phyloP scores from a whole-genome alignment of 2,113 vertebrate species.

The Pachyramphus minor region DNA sequence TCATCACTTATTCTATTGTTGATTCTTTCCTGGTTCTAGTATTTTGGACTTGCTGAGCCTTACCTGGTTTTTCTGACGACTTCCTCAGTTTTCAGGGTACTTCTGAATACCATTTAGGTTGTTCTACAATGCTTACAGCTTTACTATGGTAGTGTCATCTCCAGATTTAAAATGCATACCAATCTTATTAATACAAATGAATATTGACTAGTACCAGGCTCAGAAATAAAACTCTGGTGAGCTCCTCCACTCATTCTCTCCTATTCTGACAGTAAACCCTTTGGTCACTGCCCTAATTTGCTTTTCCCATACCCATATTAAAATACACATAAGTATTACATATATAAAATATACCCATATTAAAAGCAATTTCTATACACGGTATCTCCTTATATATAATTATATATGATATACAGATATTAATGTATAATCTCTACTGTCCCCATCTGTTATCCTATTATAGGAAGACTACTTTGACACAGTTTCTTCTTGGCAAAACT shows the following conservation, averaged over 20 bases:
- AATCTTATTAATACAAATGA: neutral
- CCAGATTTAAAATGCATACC: neutral
- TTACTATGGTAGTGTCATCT: neutral
- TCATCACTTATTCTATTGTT: neutral
- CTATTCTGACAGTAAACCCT: neutral
- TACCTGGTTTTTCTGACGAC: neutral
- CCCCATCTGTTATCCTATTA: accelerated
- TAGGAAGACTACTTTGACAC: neutral
- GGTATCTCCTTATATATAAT: neutral
- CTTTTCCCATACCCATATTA: neutral
- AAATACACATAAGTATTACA: too few relatives aligned
- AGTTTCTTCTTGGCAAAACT: neutral
- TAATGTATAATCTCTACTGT: neutral
- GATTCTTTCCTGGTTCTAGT: neutral
- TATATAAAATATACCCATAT: too few relatives aligned
- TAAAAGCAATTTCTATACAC: neutral
- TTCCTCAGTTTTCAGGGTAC: neutral
- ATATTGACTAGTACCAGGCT: neutral
- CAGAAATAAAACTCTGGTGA: neutral
- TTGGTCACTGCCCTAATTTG: neutral
- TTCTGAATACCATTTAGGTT: neutral
- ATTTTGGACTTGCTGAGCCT: neutral
- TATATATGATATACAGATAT: too few relatives aligned
- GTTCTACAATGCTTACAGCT: neutral
- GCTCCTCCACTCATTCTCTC: neutral